Evolutionary conservation across 2,888 invertebrate species (phyloP), one percentile per base, ranked within the genome.

Genomic region (Drosophila ezoana): DNA sequence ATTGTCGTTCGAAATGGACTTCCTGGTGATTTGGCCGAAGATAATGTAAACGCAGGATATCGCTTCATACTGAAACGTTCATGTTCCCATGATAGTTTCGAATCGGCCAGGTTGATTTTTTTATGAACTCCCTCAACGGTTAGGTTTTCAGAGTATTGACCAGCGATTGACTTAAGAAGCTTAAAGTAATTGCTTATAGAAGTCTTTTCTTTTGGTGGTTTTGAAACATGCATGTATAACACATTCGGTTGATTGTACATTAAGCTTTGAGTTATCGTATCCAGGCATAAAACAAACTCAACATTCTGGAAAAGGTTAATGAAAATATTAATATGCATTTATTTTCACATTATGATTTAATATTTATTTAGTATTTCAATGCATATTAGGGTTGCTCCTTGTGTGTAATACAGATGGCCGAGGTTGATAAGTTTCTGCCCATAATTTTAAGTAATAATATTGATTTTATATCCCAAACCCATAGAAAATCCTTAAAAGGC

Each of bases 71-170:
- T 98, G 93, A 97, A 99, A 76, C 98, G 93, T 92, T 99, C 99
- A 90, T 99, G 99, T 89, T 99, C 98, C 99, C 99, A 99, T 0
- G 98, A 97, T 32, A 98, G 92, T 59, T 95, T 94, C 0, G 72
- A 97, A 56, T 98, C 98, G 0, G 98, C 98, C 58, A 99, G 93
- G 93, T 98, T 98, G 81, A 99, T 99, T 93, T 99, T 99, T 93
- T 99, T 99, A 89, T 99, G 98, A 8, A 95, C 94, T 47, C 96
- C 94, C 69, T 96, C 95, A 11, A 96, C 93, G 4, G 93, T 93
- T 0, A 93, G 91, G 1, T 93, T 92, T 1, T 92, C 92, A 0
- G 52, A 41, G 47, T 93, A 90, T 49, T 92, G 90, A 0, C 94
- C 93, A 0, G 94, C 94, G 6, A 93, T 92, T 52, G 93, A 91